Evolutionary conservation across 2,888 invertebrate species (phyloP), one percentile per base, ranked within the genome.

Genomic region (Acanthosepion pharaonis): DNA sequence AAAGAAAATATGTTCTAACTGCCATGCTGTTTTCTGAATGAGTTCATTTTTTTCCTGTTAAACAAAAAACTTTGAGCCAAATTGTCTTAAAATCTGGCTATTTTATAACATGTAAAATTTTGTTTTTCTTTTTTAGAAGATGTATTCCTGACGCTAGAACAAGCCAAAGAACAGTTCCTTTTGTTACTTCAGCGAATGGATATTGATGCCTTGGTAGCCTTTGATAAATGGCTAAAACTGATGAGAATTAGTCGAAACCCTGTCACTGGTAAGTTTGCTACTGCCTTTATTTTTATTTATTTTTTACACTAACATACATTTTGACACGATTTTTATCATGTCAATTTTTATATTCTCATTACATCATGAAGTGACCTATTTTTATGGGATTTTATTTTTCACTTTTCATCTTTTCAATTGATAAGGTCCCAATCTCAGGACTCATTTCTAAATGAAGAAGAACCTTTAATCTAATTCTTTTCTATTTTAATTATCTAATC

Each of bases 151-250:
- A 94, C 95, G 33, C 91, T 95, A 11, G 94, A 94, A 33, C 95
- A 95, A 28, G 96, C 96, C 20, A 96, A 96, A 93, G 95, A 95
- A 55, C 96, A 95, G 92, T 78, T 96, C 55, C 92, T 94, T n/a
- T 94, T 91, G 25, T 95, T 96, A 48, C 94, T 95, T 15, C 95
- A 94, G 78, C 94, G 94, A 33, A 95, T 96, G 95, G 96, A 95
- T 55, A 93, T 95, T 49, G 93, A 94, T 92, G 95, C 95, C 93
- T 94, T 96, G 51, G 91, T 94, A n/a, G 94, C 94, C 5, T 95
- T 96, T 94, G 95, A 95, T 59, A 95, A 95, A n/a, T 96, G 96
- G 96, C 94, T 96, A 28, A 95, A 95, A 94, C 93, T 94, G 42
- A 95, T 96, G 95, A 94, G 94, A 25, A 95, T 96, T 48, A 94